Percentiles rank a stretch among this genome's conserved stretches.
phyloP scores from a whole-genome alignment of 2,797 vertebrate species.

The Tokudaia tokunoshimensis region DNA sequence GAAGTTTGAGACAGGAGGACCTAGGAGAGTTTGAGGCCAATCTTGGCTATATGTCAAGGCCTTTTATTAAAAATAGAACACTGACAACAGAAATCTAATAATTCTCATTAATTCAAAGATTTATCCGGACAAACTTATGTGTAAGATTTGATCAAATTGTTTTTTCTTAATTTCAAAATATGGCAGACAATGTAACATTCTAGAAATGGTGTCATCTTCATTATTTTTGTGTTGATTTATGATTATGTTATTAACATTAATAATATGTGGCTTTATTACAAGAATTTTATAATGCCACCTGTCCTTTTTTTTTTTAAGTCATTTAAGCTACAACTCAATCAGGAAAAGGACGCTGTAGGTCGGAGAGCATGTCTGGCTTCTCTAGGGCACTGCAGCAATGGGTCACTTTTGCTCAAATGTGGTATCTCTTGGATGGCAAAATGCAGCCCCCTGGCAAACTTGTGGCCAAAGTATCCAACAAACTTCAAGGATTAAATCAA shows the following conservation, averaged over 20 bases:
- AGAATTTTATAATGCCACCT: background rate
- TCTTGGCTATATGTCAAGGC: background rate
- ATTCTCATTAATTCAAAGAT: background rate
- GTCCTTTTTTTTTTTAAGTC: background rate
- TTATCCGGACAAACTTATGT: background rate
- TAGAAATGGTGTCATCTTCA: background rate
- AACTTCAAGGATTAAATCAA: slow-evolving; percentile 96
- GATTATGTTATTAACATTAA: background rate
- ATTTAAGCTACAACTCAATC: background rate
- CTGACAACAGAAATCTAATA: background rate
- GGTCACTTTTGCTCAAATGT: slow-evolving; percentile 97
- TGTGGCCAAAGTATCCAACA: slow-evolving; percentile 90
- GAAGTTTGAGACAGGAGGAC: background rate
- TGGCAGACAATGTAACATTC: background rate
- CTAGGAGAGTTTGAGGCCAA: background rate
- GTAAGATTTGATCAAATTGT: background rate
- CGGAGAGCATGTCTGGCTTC: no score
- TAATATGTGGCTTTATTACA: background rate
- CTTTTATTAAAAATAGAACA: background rate
- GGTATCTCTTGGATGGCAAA: slow-evolving; percentile 96
- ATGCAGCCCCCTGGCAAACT: slow-evolving; percentile 98
- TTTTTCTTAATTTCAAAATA: background rate
- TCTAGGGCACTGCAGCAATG: slow-evolving; percentile 92
- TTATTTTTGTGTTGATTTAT: background rate
- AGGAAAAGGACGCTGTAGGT: no score